Evolutionary conservation across 2,888 invertebrate species (phyloP).

Genomic region (Acanthosepion lycidas): DNA sequence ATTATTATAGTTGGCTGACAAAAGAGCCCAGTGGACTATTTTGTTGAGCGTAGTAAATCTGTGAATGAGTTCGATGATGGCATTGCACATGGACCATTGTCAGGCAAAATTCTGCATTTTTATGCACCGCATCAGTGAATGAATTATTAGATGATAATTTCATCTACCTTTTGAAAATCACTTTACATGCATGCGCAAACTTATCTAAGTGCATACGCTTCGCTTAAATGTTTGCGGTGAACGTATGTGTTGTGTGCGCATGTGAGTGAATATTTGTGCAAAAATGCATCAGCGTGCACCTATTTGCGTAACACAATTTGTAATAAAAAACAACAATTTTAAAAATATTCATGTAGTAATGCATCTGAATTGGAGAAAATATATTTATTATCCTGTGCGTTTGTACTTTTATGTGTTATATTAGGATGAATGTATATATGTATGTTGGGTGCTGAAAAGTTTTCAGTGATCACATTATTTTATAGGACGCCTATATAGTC

Average conservation of each 20-base stretch:
- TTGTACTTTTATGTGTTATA: no score
- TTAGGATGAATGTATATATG: no score
- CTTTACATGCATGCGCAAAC: background rate
- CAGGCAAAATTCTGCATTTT: conserved; percentile 33
- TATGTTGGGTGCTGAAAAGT: no score
- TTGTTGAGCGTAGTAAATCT: conserved; percentile 4
- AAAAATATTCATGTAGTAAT: background rate
- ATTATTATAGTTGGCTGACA: background rate
- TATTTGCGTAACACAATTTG: background rate
- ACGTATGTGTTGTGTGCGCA: background rate
- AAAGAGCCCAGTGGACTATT: background rate
- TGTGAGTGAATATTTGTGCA: background rate
- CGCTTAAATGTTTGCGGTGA: background rate
- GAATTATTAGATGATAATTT: conserved; percentile 9
- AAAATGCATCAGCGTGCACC: no score
- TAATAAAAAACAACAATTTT: background rate
- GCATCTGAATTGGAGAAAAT: background rate
- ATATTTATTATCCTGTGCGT: background rate
- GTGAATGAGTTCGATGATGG: background rate
- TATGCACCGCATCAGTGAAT: background rate
- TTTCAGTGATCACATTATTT: no score
- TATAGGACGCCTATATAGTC: no score
- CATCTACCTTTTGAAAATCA: background rate
- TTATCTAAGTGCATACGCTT: background rate
- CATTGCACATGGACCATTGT: background rate